Conservation (phyloP, 2,113 vertebrate genomes). For the Cariama cristata region DNA sequence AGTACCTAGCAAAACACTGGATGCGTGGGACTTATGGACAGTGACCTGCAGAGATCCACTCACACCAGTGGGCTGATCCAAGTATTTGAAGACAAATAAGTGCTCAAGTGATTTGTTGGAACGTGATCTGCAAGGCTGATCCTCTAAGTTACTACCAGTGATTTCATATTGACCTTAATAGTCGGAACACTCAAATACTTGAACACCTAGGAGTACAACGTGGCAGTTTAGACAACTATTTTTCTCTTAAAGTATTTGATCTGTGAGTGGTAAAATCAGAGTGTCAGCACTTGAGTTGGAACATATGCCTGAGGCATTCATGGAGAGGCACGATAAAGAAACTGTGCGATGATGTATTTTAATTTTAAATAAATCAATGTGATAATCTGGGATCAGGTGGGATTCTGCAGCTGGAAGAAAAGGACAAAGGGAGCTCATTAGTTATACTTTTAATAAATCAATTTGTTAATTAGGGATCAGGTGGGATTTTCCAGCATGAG, state of each 20-base stretch:
- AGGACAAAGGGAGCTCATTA: constrained; percentile 41
- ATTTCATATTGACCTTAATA: not conserved
- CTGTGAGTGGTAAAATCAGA: not conserved
- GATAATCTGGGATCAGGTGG: constrained; percentile 42
- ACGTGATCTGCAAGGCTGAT: not conserved
- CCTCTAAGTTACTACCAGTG: not conserved
- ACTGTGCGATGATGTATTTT: not conserved
- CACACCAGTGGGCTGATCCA: not conserved
- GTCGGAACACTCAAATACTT: not conserved
- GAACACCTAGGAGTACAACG: not conserved
- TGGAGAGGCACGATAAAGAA: not conserved
- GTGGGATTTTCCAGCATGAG: constrained; percentile 31
- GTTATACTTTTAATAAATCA: constrained; percentile 45
- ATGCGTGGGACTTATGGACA: fast-evolving
- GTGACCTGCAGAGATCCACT: not conserved
- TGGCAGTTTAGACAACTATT: not conserved
- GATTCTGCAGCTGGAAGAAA: not conserved
- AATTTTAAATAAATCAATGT: constrained; percentile 38
- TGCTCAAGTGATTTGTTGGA: not conserved
- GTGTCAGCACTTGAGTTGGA: not conserved
- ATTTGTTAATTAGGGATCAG: constrained; percentile 61
- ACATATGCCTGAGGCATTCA: not conserved
- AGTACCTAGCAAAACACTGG: not conserved
- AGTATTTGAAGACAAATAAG: not conserved
- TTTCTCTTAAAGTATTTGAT: not conserved